Evolutionary conservation across 2,797 vertebrate genomes (phyloP).

Genomic region (Enteromius unitaeniatus): DNA sequence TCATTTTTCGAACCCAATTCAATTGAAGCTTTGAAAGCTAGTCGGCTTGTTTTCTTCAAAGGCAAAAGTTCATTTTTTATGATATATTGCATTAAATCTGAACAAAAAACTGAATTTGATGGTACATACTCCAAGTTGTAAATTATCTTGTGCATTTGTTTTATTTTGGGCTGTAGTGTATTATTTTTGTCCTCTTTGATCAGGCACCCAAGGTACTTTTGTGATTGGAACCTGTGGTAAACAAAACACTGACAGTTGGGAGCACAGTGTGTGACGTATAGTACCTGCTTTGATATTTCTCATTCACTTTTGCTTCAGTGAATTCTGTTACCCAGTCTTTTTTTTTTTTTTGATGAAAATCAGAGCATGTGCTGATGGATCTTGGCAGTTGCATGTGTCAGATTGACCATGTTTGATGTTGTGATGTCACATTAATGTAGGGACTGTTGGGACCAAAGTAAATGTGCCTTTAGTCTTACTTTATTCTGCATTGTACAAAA

Average conservation of each 20-base stretch:
- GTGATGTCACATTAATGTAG: constrained; percentile 77
- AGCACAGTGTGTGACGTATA: constrained; percentile 82
- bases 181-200: not conserved
- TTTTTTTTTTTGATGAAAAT: constrained; percentile 7
- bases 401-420: constrained; percentile 70
- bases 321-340: constrained; percentile 68
- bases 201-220: constrained; percentile 38
- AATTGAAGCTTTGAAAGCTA: constrained; percentile 16
- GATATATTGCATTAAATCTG: constrained; percentile 18
- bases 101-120: constrained; percentile 22
- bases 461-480: constrained; percentile 96
- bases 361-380: constrained; percentile 88
- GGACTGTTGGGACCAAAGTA: constrained; percentile 94
- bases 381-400: constrained; percentile 86
- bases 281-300: constrained; percentile 88
- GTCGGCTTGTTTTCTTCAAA: constrained; percentile 18
- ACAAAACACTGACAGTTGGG: constrained; percentile 59
- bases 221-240: constrained; percentile 43
- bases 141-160: constrained; percentile 40
- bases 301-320: constrained; percentile 84
- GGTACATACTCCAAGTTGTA: constrained; percentile 28
- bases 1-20: constrained; percentile 2
- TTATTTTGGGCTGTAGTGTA: constrained; percentile 33
- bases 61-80: constrained; percentile 1
- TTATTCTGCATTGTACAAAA: constrained; percentile 66